Conservation (phyloP, 2,797 vertebrate genomes). For the Diglossa cyanea region DNA sequence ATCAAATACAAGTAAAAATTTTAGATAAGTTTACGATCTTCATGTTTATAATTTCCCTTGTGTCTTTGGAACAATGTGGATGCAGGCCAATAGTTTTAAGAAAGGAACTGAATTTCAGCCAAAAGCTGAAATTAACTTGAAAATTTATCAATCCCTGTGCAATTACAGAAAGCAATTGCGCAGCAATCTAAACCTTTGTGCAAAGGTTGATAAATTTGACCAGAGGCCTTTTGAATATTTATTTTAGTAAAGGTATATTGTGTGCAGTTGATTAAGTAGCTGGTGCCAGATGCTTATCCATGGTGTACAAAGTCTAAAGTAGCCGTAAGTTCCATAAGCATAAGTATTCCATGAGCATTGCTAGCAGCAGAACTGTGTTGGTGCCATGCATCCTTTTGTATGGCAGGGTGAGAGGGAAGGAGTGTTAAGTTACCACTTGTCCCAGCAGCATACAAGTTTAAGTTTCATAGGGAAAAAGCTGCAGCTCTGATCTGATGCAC, state of each 20-base stretch:
- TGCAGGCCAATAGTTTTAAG: not conserved
- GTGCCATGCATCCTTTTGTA: not conserved
- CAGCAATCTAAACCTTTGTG: not conserved
- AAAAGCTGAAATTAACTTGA: not conserved
- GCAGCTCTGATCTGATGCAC: not conserved
- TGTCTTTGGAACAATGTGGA: not conserved
- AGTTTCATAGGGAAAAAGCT: not conserved
- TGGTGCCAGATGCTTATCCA: not conserved
- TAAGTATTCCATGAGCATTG: not conserved
- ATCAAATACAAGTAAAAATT: not conserved
- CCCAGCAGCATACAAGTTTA: not conserved
- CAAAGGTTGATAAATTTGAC: not conserved
- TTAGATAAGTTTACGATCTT: not conserved
- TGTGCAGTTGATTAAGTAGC: not conserved
- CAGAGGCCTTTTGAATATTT: not conserved
- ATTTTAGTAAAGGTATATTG: not conserved
- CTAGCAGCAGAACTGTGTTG: not conserved
- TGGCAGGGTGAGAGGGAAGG: not conserved
- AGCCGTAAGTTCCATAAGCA: accelerated
- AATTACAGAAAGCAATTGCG: not conserved
- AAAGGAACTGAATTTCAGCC: not conserved
- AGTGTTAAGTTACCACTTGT: not conserved
- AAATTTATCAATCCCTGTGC: not conserved
- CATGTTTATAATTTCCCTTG: not conserved
- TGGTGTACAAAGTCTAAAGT: not conserved